These are phyloP conservation scores for Erinaceus europaeus DNA, from an alignment of 2,113 vertebrate species.

Conservation along the genomic window DNA sequence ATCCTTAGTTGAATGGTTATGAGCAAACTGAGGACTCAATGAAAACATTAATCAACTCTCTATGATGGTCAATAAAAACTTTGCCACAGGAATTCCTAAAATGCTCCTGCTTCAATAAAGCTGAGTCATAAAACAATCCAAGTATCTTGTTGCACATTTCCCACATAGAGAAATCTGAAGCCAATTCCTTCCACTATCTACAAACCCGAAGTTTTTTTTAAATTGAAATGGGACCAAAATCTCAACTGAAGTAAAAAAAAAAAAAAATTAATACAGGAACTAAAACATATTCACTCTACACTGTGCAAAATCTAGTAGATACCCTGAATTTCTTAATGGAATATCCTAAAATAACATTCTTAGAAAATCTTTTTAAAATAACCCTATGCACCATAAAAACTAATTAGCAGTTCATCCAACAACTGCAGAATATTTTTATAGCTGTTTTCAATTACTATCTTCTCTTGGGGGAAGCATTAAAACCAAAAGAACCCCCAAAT, in stretches of 20 bases:
- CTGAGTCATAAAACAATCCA: conserved; percentile 19
- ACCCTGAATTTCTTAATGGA: conserved; percentile 59
- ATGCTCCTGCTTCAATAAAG: background rate
- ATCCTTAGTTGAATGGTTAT: conserved; percentile 10
- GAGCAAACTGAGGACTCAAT: background rate
- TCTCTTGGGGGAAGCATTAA: conserved; percentile 54
- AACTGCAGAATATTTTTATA: conserved; percentile 60
- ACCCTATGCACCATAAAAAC: conserved; percentile 40
- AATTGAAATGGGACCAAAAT: background rate
- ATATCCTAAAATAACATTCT: conserved; percentile 61
- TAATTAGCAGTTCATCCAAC: conserved; percentile 64
- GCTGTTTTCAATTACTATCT: conserved; percentile 60
- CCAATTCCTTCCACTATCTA: background rate
- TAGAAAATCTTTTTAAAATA: background rate
- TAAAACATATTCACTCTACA: background rate
- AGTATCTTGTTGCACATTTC: conserved; percentile 28
- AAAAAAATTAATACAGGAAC: background rate
- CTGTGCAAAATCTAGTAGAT: conserved; percentile 2
- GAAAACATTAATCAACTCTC: conserved; percentile 44
- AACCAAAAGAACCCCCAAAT: conserved; percentile 29
- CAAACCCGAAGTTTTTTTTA: conserved; percentile 21
- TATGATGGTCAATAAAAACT: conserved; percentile 26
- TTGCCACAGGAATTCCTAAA: conserved; percentile 32
- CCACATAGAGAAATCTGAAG: background rate
- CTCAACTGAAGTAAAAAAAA: conserved; percentile 18